These are phyloP conservation scores for Tokudaia tokunoshimensis DNA, from an alignment of 2,797 vertebrate species.

Conservation along the genomic window DNA sequence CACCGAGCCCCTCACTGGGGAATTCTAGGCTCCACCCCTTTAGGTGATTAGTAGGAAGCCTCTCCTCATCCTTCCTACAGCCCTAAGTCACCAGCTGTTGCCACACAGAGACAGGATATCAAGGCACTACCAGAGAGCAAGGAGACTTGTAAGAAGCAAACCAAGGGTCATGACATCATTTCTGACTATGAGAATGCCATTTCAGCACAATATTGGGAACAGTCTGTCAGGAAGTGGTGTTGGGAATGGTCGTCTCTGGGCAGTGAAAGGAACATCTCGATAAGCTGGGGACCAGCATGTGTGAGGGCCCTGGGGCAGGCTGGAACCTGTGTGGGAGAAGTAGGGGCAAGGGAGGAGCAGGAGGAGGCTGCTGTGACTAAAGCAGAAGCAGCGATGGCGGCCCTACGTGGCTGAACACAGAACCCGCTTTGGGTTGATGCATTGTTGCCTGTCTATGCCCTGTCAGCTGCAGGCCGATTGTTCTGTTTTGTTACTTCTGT, in stretches of 20 bases:
- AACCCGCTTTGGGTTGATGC: background rate
- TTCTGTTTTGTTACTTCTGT: background rate
- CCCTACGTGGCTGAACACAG: background rate
- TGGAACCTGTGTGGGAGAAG: too few relatives aligned
- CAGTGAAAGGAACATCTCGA: background rate
- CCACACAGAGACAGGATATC: background rate
- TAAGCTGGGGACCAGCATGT: background rate
- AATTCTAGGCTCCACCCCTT: background rate
- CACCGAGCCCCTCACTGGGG: background rate
- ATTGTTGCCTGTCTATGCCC: background rate
- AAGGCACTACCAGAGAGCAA: background rate
- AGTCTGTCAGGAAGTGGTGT: background rate
- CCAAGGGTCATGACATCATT: background rate
- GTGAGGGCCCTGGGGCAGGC: constrained; percentile 26
- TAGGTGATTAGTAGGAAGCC: background rate
- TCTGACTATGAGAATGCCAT: background rate
- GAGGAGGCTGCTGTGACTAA: accelerated
- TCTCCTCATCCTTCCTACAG: background rate
- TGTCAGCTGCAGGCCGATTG: background rate
- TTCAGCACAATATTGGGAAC: background rate
- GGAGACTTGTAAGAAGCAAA: background rate
- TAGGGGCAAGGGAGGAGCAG: background rate
- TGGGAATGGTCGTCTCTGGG: background rate
- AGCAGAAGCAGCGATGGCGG: background rate
- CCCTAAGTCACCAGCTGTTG: background rate